Evolutionary conservation across 2,888 invertebrate species (phyloP).

Genomic region (Diplolepis rosae): DNA sequence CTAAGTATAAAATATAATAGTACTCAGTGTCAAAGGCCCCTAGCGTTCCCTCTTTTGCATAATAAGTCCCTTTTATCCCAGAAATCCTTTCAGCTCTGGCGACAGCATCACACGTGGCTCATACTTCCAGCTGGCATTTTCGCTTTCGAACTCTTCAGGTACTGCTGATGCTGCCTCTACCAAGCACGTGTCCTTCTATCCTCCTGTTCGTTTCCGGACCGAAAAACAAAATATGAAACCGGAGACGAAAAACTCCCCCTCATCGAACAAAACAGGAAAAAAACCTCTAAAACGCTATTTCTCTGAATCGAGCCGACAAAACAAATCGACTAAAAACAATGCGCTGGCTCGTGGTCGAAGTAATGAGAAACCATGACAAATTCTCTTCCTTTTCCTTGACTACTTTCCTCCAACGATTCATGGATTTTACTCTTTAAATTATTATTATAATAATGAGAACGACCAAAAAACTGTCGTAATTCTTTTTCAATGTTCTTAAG

Average conservation of each 20-base stretch:
- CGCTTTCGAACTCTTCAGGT: slow-evolving; percentile 34
- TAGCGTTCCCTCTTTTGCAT: slow-evolving; percentile 45
- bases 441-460: too few relatives aligned
- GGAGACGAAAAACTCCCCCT: slow-evolving; percentile 33
- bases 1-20: slow-evolving; percentile 38
- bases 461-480: too few relatives aligned
- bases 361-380: background rate
- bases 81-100: slow-evolving; percentile 52
- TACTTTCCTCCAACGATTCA: background rate
- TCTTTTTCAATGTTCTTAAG: too few relatives aligned
- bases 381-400: background rate
- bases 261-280: background rate
- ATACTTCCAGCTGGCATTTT: slow-evolving; percentile 37
- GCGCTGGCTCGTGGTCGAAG: background rate
- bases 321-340: background rate
- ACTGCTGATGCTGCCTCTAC: slow-evolving; percentile 32
- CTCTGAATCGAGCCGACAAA: background rate
- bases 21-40: slow-evolving; percentile 41
- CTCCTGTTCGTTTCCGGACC: slow-evolving; percentile 34
- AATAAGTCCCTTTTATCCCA: slow-evolving; percentile 59
- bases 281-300: background rate
- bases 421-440: too few relatives aligned
- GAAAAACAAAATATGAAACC: slow-evolving; percentile 29
- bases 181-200: slow-evolving; percentile 38
- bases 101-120: slow-evolving; percentile 43